A percentile compares a stretch with the other conserved stretches of the same genome.
phyloP scores from a whole-genome alignment of 1,140 invertebrate species.

The Nymphalis io region DNA sequence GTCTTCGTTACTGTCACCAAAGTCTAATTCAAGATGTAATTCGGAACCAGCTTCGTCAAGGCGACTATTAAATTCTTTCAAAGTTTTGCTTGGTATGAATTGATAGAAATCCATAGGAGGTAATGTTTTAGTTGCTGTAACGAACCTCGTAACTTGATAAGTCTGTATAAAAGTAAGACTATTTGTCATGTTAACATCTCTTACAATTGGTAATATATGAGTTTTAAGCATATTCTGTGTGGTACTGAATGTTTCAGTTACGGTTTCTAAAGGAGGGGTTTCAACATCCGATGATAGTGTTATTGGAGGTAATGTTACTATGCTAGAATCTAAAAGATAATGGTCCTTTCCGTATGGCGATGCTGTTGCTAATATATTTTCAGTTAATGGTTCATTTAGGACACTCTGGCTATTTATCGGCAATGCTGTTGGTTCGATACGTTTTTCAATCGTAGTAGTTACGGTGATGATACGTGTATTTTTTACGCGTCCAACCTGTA shows the following conservation, averaged over 20 bases:
- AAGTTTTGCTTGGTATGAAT: slow-evolving; percentile 91
- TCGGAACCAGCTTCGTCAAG: slow-evolving; percentile 94
- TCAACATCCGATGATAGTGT: slow-evolving; percentile 87
- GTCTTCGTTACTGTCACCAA: slow-evolving; percentile 89
- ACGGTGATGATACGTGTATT: slow-evolving; percentile 93
- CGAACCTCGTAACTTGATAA: slow-evolving; percentile 91
- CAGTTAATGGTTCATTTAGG: slow-evolving; percentile 88
- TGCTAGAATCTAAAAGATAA: slow-evolving; percentile 86
- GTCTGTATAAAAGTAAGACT: slow-evolving; percentile 92
- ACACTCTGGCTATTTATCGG: slow-evolving; percentile 81
- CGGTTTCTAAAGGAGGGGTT: slow-evolving; percentile 91
- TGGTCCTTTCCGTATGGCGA: slow-evolving; percentile 87
- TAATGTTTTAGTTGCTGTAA: slow-evolving; percentile 93
- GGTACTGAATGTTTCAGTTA: slow-evolving; percentile 95
- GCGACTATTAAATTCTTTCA: slow-evolving; percentile 93
- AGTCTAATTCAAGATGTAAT: slow-evolving; percentile 90
- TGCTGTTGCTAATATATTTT: slow-evolving; percentile 92
- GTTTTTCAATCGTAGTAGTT: slow-evolving; percentile 90
- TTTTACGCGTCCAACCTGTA: slow-evolving; percentile 91
- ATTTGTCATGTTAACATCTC: slow-evolving; percentile 85
- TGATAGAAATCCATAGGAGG: slow-evolving; percentile 93
- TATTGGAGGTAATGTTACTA: slow-evolving; percentile 90
- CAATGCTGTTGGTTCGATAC: slow-evolving; percentile 83
- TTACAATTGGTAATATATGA: slow-evolving; percentile 90
- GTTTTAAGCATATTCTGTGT: slow-evolving; percentile 93